Conservation (phyloP, 2,888 invertebrate genomes). For the Erebia ligea region DNA sequence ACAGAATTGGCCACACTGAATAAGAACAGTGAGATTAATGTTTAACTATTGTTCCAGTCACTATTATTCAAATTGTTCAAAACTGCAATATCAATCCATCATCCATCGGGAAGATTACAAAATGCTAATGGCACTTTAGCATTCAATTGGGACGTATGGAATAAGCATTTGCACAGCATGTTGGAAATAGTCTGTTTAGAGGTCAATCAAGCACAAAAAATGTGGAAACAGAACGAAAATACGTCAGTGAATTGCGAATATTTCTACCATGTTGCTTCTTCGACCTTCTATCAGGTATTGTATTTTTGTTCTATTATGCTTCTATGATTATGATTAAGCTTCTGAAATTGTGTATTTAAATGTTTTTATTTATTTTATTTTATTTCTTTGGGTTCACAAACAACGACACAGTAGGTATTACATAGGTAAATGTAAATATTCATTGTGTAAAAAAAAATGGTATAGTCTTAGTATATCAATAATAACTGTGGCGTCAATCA, state of each 20-base stretch:
- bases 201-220: slow-evolving; percentile 59
- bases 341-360: too few relatives aligned
- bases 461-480: too few relatives aligned
- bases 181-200: slow-evolving; percentile 69
- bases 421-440: too few relatives aligned
- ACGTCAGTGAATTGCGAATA: slow-evolving; percentile 48
- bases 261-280: slow-evolving; percentile 63
- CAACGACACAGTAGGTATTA: too few relatives aligned
- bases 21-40: neutral
- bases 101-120: slow-evolving; percentile 61
- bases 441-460: too few relatives aligned
- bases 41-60: slow-evolving; percentile 52
- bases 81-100: slow-evolving; percentile 64
- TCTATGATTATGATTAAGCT: too few relatives aligned
- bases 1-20: too few relatives aligned
- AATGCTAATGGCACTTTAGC: slow-evolving; percentile 62
- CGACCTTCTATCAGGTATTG: slow-evolving; percentile 68
- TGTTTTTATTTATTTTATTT: too few relatives aligned
- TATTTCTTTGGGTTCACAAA: too few relatives aligned
- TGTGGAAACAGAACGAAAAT: slow-evolving; percentile 55
- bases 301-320: slow-evolving; percentile 11
- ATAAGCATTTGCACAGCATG: slow-evolving; percentile 62
- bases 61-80: slow-evolving; percentile 64
- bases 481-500: too few relatives aligned
- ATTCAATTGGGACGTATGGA: slow-evolving; percentile 66